A percentile compares a stretch with the other conserved stretches of the same genome.
These are phyloP conservation scores for Heterocephalus glaber DNA, from an alignment of 2,113 vertebrate species.

Conservation along the genomic window DNA sequence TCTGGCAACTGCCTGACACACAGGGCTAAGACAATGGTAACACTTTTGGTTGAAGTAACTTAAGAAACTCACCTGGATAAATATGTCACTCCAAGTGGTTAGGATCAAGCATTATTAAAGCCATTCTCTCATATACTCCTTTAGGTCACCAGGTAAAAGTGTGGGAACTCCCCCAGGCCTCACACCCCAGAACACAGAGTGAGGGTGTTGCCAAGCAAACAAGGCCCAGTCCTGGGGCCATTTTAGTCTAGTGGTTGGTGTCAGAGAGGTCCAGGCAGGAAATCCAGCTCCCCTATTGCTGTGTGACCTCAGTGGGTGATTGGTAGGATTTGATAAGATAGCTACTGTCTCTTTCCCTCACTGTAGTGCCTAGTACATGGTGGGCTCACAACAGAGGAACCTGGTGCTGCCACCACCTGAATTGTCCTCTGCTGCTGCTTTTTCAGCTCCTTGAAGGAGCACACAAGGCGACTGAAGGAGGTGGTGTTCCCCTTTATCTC, in stretches of 20 bases:
- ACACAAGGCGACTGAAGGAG: background rate
- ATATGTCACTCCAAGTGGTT: background rate
- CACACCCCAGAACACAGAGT: background rate
- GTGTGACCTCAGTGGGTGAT: background rate
- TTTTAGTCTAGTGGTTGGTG: background rate
- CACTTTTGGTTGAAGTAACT: background rate
- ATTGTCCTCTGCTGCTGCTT: background rate
- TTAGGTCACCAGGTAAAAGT: background rate
- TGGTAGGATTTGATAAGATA: background rate
- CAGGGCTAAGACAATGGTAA: background rate
- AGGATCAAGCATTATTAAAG: background rate
- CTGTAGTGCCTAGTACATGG: background rate
- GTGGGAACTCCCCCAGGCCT: background rate
- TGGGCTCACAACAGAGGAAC: background rate
- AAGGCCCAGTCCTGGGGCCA: too few relatives aligned
- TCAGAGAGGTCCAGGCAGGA: background rate
- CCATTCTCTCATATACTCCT: too few relatives aligned
- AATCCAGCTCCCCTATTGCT: background rate
- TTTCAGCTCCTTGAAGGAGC: background rate
- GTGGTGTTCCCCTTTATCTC: background rate
- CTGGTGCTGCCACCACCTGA: background rate
- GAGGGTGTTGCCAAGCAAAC: fast-evolving
- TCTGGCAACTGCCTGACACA: background rate
- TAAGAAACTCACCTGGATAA: background rate
- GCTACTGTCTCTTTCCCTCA: background rate